Evolutionary conservation across 2,888 invertebrate genomes (phyloP), one percentile per base, ranked within the genome.

Genomic region (Myopa tessellatipennis): DNA sequence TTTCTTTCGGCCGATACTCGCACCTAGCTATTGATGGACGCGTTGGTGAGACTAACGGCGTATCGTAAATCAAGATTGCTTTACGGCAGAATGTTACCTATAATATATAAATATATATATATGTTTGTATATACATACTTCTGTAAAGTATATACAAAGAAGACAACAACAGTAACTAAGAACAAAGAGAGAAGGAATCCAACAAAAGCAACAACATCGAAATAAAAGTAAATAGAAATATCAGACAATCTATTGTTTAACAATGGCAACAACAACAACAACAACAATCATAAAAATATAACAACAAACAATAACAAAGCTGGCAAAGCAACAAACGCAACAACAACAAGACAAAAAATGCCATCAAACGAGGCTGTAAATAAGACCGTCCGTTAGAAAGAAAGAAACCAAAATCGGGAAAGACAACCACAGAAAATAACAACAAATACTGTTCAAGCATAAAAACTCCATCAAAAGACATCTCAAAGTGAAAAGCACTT

Each of bases 251-350:
- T 63, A 63, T 55, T n/a, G 55, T n/a, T n/a, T 55, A 55, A 4
- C n/a, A n/a, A 16, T 16, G 16, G 3, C 16, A 14, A 55, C 14
- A 55, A 69, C 69, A 38, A 58, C 60, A 7, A 10, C 61, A 58
- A 60, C 58, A 36, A n/a, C 16, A 16, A 40, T 45, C 34, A 26
- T 26, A 2, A n/a, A 45, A 69, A 38, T 4, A 69, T 10, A n/a
- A 38, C 36, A 58, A 36, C 55, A 34, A 55, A 71, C 70, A 71
- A 36, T 45, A 40, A 52, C 70, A 63, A 45, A 18, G 26, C 40
- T 73, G 26, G 16, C 61, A 73, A 50, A 63, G 40, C 63, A 72
- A 18, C 80, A 78, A 74, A 77, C 69, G 76, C 77, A 75, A 45
- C 69, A 73, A 73, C 75, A 77, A 38, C 70, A 78, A 70, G 74